These are phyloP conservation scores for Seriola rivoliana DNA, from an alignment of 2,113 vertebrate genomes.

Conservation along the genomic window DNA sequence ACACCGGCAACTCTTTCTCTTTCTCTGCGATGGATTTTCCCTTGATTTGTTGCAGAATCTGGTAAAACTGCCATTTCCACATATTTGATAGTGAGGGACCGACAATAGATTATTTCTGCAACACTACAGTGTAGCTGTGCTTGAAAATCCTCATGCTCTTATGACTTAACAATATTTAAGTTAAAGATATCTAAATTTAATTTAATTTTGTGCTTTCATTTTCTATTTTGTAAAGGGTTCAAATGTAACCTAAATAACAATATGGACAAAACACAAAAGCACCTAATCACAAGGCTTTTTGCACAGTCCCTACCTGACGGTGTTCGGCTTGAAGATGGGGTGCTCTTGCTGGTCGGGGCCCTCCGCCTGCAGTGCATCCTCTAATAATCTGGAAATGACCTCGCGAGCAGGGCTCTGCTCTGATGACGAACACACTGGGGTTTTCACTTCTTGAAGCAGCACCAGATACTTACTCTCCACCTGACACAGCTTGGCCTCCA, in stretches of 20 bases:
- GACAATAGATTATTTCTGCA: not conserved
- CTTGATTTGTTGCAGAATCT: not conserved
- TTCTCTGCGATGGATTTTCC: not conserved
- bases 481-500: slow-evolving; percentile 97
- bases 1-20: not conserved
- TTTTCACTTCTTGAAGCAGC: slow-evolving; percentile 95
- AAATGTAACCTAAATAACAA: not conserved
- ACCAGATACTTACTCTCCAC: slow-evolving; percentile 97
- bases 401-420: slow-evolving; percentile 88
- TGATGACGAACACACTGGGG: slow-evolving; percentile 90
- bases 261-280: not conserved
- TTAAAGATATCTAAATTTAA: too few relatives aligned
- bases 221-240: too few relatives aligned
- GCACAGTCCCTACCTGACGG: slow-evolving; percentile 88
- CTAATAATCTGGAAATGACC: slow-evolving; percentile 92
- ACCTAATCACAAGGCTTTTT: not conserved
- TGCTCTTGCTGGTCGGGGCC: slow-evolving; percentile 89
- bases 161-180: not conserved
- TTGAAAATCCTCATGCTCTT: not conserved
- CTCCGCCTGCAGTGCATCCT: slow-evolving; percentile 94
- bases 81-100: not conserved
- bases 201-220: too few relatives aligned
- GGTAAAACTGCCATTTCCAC: not conserved
- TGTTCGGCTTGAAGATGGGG: slow-evolving; percentile 88
- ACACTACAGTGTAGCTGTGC: not conserved